Evolutionary conservation across 2,888 invertebrate species (phyloP).

Genomic region (Troglohyphantes excavatus): DNA sequence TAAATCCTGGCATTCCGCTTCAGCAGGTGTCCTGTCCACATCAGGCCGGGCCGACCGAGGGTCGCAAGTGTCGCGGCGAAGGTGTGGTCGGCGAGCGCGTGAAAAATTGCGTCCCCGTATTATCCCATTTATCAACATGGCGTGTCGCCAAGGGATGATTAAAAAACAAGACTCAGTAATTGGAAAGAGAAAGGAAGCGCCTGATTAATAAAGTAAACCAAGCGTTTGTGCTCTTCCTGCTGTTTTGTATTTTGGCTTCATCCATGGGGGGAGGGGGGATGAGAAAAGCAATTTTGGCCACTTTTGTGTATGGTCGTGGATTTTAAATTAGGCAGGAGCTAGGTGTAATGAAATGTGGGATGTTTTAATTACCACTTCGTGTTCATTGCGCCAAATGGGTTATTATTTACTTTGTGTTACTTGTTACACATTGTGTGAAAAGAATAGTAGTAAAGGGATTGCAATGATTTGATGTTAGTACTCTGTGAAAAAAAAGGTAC

Average conservation of each 20-base stretch:
- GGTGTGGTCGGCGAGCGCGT: conserved; percentile 25
- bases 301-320: neutral
- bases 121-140: conserved; percentile 27
- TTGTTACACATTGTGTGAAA: no score
- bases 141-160: conserved; percentile 25
- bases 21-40: conserved; percentile 29
- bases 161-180: conserved; percentile 22
- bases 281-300: neutral
- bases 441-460: no score
- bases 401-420: no score
- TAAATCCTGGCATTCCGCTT: neutral
- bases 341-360: neutral
- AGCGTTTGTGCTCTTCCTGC: neutral
- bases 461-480: no score
- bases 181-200: neutral
- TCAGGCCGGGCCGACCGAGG: neutral
- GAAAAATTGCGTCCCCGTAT: conserved; percentile 43
- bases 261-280: no score
- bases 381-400: no score
- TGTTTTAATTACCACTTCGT: no score
- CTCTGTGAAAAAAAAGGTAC: no score
- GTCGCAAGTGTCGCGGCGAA: neutral
- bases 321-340: neutral
- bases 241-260: neutral
- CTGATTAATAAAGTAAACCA: conserved; percentile 11